Conservation (phyloP, 1,140 invertebrate genomes). For the Halesus radiatus region DNA sequence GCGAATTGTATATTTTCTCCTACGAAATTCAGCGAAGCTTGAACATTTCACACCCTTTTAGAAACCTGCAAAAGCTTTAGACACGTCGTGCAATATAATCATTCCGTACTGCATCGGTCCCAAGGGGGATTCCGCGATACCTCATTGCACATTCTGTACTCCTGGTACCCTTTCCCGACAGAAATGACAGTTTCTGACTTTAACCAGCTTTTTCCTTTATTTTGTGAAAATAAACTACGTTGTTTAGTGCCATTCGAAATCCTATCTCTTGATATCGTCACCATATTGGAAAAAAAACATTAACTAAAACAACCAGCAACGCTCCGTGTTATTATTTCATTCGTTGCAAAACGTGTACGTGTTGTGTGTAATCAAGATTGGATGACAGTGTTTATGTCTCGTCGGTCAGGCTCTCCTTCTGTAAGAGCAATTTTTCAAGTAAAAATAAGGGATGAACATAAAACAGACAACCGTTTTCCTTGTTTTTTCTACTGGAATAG, state of each 20-base stretch:
- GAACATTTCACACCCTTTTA: neutral
- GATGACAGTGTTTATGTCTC: conserved; percentile 2
- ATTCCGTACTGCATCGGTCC: neutral
- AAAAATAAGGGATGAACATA: no score
- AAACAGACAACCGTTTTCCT: no score
- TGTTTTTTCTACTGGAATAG: no score
- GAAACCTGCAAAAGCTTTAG: neutral
- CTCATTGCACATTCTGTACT: neutral
- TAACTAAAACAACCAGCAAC: neutral
- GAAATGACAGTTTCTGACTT: neutral
- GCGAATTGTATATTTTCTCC: neutral
- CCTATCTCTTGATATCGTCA: neutral
- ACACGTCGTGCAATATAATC: neutral
- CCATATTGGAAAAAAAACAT: neutral
- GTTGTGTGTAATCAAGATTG: neutral
- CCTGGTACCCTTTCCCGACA: neutral
- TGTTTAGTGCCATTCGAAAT: neutral
- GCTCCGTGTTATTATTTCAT: conserved; percentile 6
- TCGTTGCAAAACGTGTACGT: conserved; percentile 3
- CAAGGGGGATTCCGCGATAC: neutral
- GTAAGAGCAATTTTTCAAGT: neutral
- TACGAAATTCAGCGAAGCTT: neutral
- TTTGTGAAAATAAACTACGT: neutral
- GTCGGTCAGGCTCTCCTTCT: neutral
- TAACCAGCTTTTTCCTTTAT: neutral